These are phyloP conservation scores for Neomonachus schauinslandi DNA, from an alignment of 2,113 vertebrate genomes.

Conservation along the genomic window DNA sequence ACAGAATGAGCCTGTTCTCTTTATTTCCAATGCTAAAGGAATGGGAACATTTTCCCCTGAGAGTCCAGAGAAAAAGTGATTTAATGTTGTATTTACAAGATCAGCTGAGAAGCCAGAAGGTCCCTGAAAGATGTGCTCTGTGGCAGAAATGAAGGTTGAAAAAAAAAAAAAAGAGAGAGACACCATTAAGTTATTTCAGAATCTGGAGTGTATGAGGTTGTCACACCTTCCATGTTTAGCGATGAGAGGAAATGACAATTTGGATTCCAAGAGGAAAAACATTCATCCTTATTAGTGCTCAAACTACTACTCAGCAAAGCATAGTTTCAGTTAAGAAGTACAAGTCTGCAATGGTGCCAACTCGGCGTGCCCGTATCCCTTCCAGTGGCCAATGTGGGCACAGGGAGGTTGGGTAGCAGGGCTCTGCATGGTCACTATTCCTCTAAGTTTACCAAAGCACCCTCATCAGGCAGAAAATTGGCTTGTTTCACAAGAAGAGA, in stretches of 20 bases:
- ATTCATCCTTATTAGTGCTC: background rate
- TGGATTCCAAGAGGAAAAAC: background rate
- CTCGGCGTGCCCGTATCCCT: background rate
- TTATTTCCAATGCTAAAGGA: background rate
- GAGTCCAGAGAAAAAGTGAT: background rate
- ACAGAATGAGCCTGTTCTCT: background rate
- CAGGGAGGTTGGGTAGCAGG: background rate
- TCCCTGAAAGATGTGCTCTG: background rate
- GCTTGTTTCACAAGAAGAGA: background rate
- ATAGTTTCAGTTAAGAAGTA: background rate
- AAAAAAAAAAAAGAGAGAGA: background rate
- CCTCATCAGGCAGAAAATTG: background rate
- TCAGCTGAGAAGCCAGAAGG: background rate
- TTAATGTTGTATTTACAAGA: background rate
- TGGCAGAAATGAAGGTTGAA: background rate
- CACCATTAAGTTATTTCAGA: background rate
- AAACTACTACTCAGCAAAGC: background rate
- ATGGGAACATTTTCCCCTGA: background rate
- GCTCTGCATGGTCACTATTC: background rate
- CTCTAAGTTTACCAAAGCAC: background rate
- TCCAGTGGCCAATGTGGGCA: background rate
- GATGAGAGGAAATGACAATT: background rate
- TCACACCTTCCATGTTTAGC: background rate
- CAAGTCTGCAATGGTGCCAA: background rate
- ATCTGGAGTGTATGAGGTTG: background rate